Evolutionary conservation across 1,140 invertebrate genomes (phyloP).

Genomic region (Cepaea nemoralis): DNA sequence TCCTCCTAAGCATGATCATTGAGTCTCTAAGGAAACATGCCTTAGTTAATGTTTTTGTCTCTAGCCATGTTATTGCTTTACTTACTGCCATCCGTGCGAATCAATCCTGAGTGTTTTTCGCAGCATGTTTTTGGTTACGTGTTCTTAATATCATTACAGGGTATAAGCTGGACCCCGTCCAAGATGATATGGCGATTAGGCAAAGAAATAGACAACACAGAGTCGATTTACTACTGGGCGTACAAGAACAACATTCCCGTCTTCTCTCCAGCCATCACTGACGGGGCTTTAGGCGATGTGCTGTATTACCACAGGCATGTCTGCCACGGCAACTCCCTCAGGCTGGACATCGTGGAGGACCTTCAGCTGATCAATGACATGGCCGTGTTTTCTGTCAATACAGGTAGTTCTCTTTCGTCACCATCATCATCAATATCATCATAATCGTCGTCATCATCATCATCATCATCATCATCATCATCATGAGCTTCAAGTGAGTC

Average conservation of each 20-base stretch:
- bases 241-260: constrained; percentile 97
- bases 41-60: too few relatives aligned
- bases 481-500: too few relatives aligned
- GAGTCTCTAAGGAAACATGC: too few relatives aligned
- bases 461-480: too few relatives aligned
- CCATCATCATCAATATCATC: too few relatives aligned
- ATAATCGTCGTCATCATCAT: too few relatives aligned
- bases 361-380: constrained; percentile 16
- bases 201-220: constrained; percentile 88
- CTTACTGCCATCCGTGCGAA: too few relatives aligned
- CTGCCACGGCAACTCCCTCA: constrained; percentile 89
- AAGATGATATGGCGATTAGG: constrained; percentile 87
- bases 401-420: constrained; percentile 1
- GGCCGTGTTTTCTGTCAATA: constrained; percentile 20
- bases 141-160: too few relatives aligned
- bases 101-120: too few relatives aligned
- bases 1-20: too few relatives aligned
- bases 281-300: constrained; percentile 99
- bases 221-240: constrained; percentile 98
- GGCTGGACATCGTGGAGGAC: constrained; percentile 92
- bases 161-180: constrained; percentile 91
- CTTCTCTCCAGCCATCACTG: constrained; percentile 97
- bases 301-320: constrained; percentile 97
- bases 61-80: too few relatives aligned
- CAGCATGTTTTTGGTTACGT: too few relatives aligned